Base-by-base conservation (phyloP, 1,140 invertebrate species). In the Drosophila nannoptera region DNA sequence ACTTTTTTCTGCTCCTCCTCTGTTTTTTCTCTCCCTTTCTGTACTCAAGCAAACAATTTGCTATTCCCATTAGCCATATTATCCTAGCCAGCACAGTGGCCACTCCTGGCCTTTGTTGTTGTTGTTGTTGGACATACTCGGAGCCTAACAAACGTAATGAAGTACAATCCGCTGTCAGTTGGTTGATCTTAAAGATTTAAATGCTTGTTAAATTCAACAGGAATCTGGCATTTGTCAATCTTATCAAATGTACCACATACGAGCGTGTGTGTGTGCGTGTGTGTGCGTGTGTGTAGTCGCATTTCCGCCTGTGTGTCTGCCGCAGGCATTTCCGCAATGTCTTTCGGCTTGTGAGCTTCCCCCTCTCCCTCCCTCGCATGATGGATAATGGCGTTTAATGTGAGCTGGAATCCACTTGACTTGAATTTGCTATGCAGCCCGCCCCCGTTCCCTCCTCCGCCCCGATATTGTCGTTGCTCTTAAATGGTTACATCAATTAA, bases 341-440 rank as follows among this genome's bases (percentile, higher is more conserved):
- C 81, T 86, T 86, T 77, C 75, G 81, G 81, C 82, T 86, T 81
- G 77, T 56, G 77, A 74, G 66, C 81, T 75, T 74, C 69, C 56
- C 69, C 56, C 60, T 68, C 38, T 22, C 22, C 22, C 22, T 22
- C n/a, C n/a, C 3, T 22, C 22, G 67, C 70, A 86, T 86, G 77
- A 87, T 86, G 82, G 82, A 86, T 82, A 86, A 86, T 86, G 77
- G 82, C 82, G 70, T 87, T 87, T 73, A 86, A 77, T 84, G 84
- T 66, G 65, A 65, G 53, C 38, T 42, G 70, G 29, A 45, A 31
- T 69, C 60, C 68, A 48, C 53, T 62, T 31, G 5, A 53, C 54
- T 72, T 33, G 59, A 83, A 83, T 75, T 83, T 71, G 67, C 66
- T 52, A 53, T 45, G 11, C 22, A 12, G 12, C 14, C 38, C 12